Conservation (phyloP, 1,140 invertebrate species). For the Meloidogyne hapla region DNA sequence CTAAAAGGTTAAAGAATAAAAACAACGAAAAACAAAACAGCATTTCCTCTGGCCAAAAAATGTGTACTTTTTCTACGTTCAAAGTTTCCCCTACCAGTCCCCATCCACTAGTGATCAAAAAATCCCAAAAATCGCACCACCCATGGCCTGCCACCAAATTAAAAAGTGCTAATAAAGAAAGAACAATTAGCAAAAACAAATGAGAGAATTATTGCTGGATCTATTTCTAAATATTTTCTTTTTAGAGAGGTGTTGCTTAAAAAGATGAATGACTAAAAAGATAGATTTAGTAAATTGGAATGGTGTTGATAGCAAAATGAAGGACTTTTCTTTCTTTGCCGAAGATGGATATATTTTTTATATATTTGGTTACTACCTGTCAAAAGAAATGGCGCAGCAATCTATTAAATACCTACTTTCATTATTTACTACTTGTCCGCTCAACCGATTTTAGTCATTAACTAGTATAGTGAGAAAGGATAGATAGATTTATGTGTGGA, state of each 20-base stretch:
- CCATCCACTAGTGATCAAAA: not conserved
- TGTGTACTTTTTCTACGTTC: not conserved
- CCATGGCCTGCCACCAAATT: conserved; percentile 1
- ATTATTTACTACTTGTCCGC: not conserved
- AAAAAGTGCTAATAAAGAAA: not conserved
- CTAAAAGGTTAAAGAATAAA: conserved; percentile 1
- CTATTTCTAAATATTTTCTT: not conserved
- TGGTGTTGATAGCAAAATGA: not conserved
- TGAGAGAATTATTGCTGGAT: not conserved
- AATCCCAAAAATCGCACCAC: not conserved
- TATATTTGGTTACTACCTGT: not conserved
- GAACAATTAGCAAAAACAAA: not conserved
- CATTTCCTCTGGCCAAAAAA: not conserved
- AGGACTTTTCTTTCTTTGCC: not conserved
- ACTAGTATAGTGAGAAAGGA: not conserved
- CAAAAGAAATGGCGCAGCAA: not conserved
- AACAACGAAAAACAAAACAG: not conserved
- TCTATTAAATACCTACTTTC: not conserved
- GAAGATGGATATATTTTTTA: not conserved
- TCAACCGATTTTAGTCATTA: not conserved
- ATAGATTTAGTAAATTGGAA: not conserved
- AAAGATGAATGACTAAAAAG: not conserved
- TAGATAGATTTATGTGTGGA: not conserved
- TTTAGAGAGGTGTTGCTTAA: not conserved
- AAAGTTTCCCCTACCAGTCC: not conserved